Evolutionary conservation across 2,797 vertebrate genomes (phyloP), one percentile per base, ranked within the genome.

Genomic region (Pseudochromis fuscus): DNA sequence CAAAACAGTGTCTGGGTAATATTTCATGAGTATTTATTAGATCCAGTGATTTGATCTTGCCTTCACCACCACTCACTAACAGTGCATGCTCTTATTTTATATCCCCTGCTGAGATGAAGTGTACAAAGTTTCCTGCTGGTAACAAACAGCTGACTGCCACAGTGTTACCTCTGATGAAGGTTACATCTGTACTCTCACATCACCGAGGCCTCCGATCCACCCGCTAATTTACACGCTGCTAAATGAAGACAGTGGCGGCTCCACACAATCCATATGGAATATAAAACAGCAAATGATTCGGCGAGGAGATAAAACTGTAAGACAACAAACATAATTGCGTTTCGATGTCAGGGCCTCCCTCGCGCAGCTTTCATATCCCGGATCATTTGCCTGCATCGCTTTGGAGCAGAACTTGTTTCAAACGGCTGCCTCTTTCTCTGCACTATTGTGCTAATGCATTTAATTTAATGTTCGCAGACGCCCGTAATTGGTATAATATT

Each of bases 401-500:
- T 85, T 72, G 77, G 84, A 94, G 92, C 84, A 83, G 91, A 89
- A 92, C 93, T 80, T 72, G 87, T 90, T 37, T 94, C 90, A 87
- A 92, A 92, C 2, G 78, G 90, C 92, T 93, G 93, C 89, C 90
- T 94, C 31, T 11, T 94, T 91, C 92, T 94, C 91, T 93, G 91
- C 94, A 92, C 93, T 94, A 94, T 94, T 90, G 91, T 84, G 83
- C 89, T 95, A 95, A 95, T 95, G 95, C 94, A 95, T 96, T 95
- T 95, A 94, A 95, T 95, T 95, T 94, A 95, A 95, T 90, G 91
- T 94, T 95, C 92, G 86, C 91, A 92, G 89, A 94, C 93, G 88
- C 90, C n/a, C 70, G 83, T 96, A 96, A 96, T 95, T 96, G 95
- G 92, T 94, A 93, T 95, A 95, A 96, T 94, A 95, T 93, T 94